A percentile compares a stretch with the other conserved stretches of the same genome.
These are phyloP conservation scores for Diabrotica balteata DNA, from an alignment of 2,888 invertebrate species.

Conservation along the genomic window DNA sequence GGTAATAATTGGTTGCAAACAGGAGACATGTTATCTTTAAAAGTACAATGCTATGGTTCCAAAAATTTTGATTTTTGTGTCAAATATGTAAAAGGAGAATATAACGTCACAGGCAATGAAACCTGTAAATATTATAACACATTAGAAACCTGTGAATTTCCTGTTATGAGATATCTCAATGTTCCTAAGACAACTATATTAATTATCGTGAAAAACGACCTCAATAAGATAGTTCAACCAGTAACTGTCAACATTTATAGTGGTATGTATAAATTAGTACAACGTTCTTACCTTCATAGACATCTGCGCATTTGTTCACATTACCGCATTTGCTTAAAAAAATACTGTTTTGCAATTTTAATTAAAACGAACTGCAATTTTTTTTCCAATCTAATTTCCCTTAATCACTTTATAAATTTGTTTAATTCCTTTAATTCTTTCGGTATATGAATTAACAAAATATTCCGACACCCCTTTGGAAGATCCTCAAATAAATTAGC, in stretches of 20 bases:
- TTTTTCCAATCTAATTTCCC: too few relatives aligned
- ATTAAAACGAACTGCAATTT: not conserved
- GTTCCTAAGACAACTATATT: conserved; percentile 72
- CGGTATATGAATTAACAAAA: too few relatives aligned
- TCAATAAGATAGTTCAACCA: conserved; percentile 73
- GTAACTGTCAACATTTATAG: conserved; percentile 84
- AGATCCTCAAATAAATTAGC: too few relatives aligned
- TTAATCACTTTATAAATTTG: too few relatives aligned
- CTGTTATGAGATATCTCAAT: conserved; percentile 71
- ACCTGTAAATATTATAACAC: conserved; percentile 64
- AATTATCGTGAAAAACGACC: conserved; percentile 79
- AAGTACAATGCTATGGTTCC: conserved; percentile 78
- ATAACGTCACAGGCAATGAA: conserved; percentile 80
- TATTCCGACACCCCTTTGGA: too few relatives aligned
- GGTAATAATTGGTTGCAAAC: conserved; percentile 86
- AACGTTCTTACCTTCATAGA: too few relatives aligned
- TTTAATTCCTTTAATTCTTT: too few relatives aligned
- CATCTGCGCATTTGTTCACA: too few relatives aligned
- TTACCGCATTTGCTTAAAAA: not conserved
- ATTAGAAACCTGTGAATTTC: conserved; percentile 67
- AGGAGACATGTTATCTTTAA: conserved; percentile 76
- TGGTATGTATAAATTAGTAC: conserved; percentile 64
- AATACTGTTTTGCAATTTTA: not conserved
- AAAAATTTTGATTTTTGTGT: conserved; percentile 77
- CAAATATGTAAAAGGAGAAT: conserved; percentile 68